Base-by-base conservation (phyloP, 2,113 vertebrate species). In the Dipodomys merriami region DNA sequence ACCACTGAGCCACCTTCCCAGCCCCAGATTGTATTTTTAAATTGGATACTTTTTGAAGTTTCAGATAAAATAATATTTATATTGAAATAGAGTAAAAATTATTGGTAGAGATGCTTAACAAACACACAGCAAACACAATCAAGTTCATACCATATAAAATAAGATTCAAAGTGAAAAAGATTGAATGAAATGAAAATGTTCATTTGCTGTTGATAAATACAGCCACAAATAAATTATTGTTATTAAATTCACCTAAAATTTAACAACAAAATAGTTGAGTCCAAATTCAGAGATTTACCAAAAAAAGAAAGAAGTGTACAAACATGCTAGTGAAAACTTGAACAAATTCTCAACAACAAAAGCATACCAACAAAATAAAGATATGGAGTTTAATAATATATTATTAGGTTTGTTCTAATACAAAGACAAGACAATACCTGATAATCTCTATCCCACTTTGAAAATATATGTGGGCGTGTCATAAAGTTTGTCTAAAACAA, bases 61-160 rank as follows among this genome's bases (percentile, higher is more conserved):
- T 81, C 33, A 89, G 27, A 71, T 64, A 91, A 86, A 62, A 77
- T n/a, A 76, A 80, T 73, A 39, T 87, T 91, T 91, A 15, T 30
- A 39, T 33, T 64, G 27, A 73, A 68, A 74, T n/a, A 92, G 1
- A 62, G 29, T 83, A 13, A 62, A 91, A 83, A 71, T 35, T 60
- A 25, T 90, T 72, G 18, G 78, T 85, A 73, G 16, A 94, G 72
- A 79, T 73, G 33, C 29, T 69, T 88, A 39, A 53, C 62, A 91
- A 85, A 77, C 25, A 46, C 25, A 82, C 49, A 82, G 16, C 10
- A 83, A 29, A 84, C 39, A 64, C 33, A 79, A 74, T 10, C 90
- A 23, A 67, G 33, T 83, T 64, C 71, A 19, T 23, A 53, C 30
- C 35, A 11, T 23, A 44, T 74, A 79, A 91, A 85, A 77, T 78